These are phyloP conservation scores for Ceuthmochares aereus DNA, from an alignment of 2,113 vertebrate genomes.

Conservation along the genomic window DNA sequence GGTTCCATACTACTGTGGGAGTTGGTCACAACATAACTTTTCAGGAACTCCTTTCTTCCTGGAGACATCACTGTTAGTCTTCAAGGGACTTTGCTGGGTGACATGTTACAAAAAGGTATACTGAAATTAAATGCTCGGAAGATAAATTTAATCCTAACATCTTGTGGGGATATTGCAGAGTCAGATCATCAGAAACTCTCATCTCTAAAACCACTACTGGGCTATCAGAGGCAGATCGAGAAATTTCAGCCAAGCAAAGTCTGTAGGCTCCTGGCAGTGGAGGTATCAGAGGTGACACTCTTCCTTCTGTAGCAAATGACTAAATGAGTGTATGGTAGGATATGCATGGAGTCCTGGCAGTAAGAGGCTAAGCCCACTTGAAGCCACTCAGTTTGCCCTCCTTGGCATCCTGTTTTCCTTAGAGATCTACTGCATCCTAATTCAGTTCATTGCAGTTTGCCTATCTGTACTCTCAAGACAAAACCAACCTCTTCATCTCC, in stretches of 20 bases:
- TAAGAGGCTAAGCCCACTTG: background rate
- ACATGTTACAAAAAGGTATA: background rate
- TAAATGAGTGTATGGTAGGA: background rate
- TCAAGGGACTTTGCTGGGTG: background rate
- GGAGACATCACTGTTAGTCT: background rate
- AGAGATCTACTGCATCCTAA: background rate
- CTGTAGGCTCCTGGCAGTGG: background rate
- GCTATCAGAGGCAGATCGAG: background rate
- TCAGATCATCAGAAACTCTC: background rate
- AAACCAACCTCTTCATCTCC: background rate
- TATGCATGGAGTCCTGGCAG: background rate
- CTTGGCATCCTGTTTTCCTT: background rate
- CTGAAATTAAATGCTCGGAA: background rate
- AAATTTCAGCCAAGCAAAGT: background rate
- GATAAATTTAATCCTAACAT: background rate
- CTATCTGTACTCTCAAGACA: background rate
- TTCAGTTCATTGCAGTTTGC: background rate
- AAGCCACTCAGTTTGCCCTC: background rate
- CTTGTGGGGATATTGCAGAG: background rate
- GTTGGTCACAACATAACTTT: background rate
- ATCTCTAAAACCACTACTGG: background rate
- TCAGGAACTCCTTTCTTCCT: background rate
- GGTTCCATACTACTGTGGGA: background rate
- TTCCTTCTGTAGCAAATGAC: background rate
- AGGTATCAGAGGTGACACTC: background rate